A percentile compares a stretch with the other conserved stretches of the same genome.
These are phyloP conservation scores for Gobio occitaniae DNA, from an alignment of 2,797 vertebrate species.

Conservation along the genomic window DNA sequence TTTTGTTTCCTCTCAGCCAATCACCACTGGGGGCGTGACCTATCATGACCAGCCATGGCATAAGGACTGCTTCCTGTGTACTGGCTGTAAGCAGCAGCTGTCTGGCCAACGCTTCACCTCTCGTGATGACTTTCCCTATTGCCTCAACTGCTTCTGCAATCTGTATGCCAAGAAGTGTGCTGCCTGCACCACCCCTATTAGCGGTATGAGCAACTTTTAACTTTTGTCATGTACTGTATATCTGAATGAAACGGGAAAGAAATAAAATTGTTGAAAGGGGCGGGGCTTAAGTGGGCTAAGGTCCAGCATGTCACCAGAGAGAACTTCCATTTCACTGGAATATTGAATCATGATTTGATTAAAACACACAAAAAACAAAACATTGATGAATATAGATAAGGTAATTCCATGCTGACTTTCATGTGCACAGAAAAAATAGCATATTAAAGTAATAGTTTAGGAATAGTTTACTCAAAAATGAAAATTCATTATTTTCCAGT, in stretches of 20 bases:
- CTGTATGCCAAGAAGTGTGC: constrained; percentile 93
- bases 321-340: no score
- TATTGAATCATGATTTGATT: no score
- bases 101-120: constrained; percentile 93
- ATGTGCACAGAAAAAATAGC: no score
- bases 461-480: not conserved
- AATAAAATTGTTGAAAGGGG: not conserved
- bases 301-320: no score
- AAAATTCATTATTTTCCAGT: no score
- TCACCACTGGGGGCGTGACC: constrained; percentile 90
- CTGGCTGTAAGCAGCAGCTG: constrained; percentile 89
- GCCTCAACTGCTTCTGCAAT: constrained; percentile 93
- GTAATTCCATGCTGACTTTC: no score
- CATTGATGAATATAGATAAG: not conserved
- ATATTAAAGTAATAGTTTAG: no score
- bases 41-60: constrained; percentile 95
- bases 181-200: constrained; percentile 88
- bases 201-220: constrained; percentile 75
- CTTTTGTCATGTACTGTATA: not conserved
- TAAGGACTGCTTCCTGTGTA: constrained; percentile 93
- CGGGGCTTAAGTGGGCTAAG: no score
- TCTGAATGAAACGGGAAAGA: not conserved
- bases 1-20: constrained; percentile 77
- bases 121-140: constrained; percentile 89
- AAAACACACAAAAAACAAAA: not conserved